phyloP scores from a whole-genome alignment of 2,888 invertebrate species.

The Drosophila niveifrons region DNA sequence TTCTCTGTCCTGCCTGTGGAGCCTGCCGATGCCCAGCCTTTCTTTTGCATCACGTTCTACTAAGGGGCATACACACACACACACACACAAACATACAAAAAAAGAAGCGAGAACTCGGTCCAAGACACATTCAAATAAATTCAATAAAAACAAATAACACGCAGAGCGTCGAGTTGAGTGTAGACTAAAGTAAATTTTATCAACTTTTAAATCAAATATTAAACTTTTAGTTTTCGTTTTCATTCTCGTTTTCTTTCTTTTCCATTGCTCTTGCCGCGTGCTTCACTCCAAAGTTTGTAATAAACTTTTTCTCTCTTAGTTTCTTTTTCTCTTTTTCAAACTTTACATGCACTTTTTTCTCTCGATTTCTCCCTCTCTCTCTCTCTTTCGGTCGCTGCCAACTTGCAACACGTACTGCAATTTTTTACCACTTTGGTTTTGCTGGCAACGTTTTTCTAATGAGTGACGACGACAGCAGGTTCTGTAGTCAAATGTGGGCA shows the following conservation, averaged over 20 bases:
- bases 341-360: conserved; percentile 66
- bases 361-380: neutral
- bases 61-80: neutral
- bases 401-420: conserved; percentile 72
- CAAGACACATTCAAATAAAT: conserved; percentile 70
- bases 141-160: conserved; percentile 73
- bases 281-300: conserved; percentile 71
- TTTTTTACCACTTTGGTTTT: conserved; percentile 70
- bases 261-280: conserved; percentile 51
- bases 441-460: conserved; percentile 74
- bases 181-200: conserved; percentile 76
- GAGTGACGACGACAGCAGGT: conserved; percentile 65
- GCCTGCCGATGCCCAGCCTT: neutral
- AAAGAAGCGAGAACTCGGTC: conserved; percentile 15
- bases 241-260: conserved; percentile 20
- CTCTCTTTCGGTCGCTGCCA: neutral
- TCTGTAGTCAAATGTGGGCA: conserved; percentile 68
- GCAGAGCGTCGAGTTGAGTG: conserved; percentile 60
- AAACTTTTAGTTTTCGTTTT: conserved; percentile 69
- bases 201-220: conserved; percentile 81
- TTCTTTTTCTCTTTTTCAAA: conserved; percentile 53
- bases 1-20: conserved; percentile 1
- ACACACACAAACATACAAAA: neutral
- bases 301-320: conserved; percentile 68
- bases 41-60: neutral